Evolutionary conservation across 2,888 invertebrate genomes (phyloP), one percentile per base, ranked within the genome.

Genomic region (Biston betularia): DNA sequence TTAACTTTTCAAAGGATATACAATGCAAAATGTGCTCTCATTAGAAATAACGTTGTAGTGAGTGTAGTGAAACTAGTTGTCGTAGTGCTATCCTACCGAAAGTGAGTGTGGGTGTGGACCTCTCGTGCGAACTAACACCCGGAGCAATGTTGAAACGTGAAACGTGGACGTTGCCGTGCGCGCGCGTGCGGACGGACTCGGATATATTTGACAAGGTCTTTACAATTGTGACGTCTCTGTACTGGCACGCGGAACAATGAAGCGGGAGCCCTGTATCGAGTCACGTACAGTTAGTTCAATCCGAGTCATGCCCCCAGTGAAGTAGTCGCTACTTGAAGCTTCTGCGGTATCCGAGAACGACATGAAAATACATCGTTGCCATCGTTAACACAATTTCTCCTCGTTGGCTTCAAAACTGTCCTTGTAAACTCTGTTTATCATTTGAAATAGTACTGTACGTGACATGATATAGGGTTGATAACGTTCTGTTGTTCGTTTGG

Each of bases 161-260:
- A 34, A 45, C 46, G 68, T 70, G 69, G 62, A 73, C 63, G 67
- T 61, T 63, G 48, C 9, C 63, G 50, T 45, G 45, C 15, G 45
- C 35, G 6, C 52, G 52, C 52, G 11, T 46, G 66, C 62, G 62
- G n/a, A n/a, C 62, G 66, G 66, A 62, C 62, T 66, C 56, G 57
- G 63, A 53, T 65, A 59, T 66, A 63, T 65, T 68, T 71, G 64
- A 65, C 52, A 63, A 55, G 14, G 38, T 38, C 52, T 38, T 38
- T 53, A 53, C 52, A 38, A 53, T 38, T n/a, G 38, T 38, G 0
- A 14, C 52, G 8, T 35, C 38, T 15, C 52, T 10, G 0, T 1
- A 38, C 38, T 11, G 11, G 9, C 38, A 10, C 9, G 6, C 52
- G 5, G 9, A 14, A n/a, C 38, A 38, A 38, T 12, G 38, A 5